Evolutionary conservation across 2,888 invertebrate species (phyloP).

Genomic region (Boloria selene): DNA sequence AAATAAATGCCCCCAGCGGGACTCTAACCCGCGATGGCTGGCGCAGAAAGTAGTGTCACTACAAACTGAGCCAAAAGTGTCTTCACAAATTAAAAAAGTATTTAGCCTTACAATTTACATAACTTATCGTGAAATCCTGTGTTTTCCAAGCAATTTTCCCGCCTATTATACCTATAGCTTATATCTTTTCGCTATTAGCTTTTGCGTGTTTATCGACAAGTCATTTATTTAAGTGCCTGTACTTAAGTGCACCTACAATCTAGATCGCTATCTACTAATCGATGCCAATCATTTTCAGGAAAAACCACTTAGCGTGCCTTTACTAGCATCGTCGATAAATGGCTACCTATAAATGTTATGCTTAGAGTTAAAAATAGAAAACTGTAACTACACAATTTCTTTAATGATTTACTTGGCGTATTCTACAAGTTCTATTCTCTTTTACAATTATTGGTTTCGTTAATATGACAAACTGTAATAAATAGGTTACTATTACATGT

Average conservation of each 20-base stretch:
- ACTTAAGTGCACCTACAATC: constrained; percentile 15
- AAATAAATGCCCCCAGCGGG: too few species aligned
- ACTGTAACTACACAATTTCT: too few species aligned
- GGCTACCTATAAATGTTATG: too few species aligned
- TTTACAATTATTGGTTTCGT: too few species aligned
- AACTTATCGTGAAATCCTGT: neutral
- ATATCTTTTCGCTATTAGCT: neutral
- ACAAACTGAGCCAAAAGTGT: too few species aligned
- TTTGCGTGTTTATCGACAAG: constrained; percentile 21
- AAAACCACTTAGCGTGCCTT: constrained; percentile 17
- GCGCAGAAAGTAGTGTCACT: too few species aligned
- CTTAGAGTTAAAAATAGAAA: too few species aligned
- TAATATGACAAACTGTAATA: too few species aligned
- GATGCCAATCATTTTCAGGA: constrained; percentile 13
- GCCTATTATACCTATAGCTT: neutral
- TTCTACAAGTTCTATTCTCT: too few species aligned
- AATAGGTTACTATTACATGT: too few species aligned
- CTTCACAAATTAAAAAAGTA: neutral
- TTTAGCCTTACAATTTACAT: neutral
- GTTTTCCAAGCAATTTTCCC: constrained; percentile 5
- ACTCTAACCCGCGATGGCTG: too few species aligned
- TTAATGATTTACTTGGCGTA: too few species aligned
- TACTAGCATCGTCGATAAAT: neutral
- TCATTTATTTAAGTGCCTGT: constrained; percentile 17
- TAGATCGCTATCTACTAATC: constrained; percentile 21